Evolutionary conservation across 2,888 invertebrate species (phyloP).

Genomic region (Rhyacophila evoluta): DNA sequence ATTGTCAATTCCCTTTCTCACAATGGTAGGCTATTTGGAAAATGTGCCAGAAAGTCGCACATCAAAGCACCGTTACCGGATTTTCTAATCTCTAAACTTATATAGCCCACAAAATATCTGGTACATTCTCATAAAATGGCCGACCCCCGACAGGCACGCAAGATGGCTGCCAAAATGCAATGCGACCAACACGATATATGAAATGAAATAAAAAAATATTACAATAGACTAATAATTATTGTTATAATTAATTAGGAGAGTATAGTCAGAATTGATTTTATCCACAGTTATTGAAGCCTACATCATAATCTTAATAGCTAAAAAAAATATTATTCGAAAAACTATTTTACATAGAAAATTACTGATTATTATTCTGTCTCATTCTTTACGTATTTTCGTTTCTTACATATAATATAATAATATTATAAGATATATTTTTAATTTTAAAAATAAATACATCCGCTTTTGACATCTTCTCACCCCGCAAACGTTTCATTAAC

Average conservation of each 20-base stretch:
- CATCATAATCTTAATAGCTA: slow-evolving; percentile 17
- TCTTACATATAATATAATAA: slow-evolving; percentile 34
- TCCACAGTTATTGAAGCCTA: slow-evolving; percentile 36
- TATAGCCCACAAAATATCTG: not conserved
- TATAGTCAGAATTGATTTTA: slow-evolving; percentile 30
- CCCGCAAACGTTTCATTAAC: not conserved
- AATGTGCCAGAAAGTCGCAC: not conserved
- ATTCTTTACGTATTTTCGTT: slow-evolving; percentile 54
- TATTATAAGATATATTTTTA: slow-evolving; percentile 15
- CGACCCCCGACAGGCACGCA: not conserved
- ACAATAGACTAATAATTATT: slow-evolving; percentile 12
- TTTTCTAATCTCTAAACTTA: slow-evolving; percentile 10
- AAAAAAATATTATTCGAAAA: slow-evolving; percentile 41
- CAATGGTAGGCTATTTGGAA: not conserved
- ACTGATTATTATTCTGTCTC: slow-evolving; percentile 49
- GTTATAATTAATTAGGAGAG: slow-evolving; percentile 25
- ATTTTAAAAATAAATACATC: slow-evolving; percentile 27
- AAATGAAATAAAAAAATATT: slow-evolving; percentile 11
- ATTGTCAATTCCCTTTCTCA: not conserved
- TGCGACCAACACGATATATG: not conserved
- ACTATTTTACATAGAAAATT: slow-evolving; percentile 51
- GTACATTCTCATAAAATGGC: slow-evolving; percentile 19
- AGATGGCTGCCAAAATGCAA: slow-evolving; percentile 2
- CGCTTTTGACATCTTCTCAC: not conserved
- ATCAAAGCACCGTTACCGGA: slow-evolving; percentile 39